Base-by-base conservation (phyloP, 1,140 invertebrate species). In the Radopholus similis region DNA sequence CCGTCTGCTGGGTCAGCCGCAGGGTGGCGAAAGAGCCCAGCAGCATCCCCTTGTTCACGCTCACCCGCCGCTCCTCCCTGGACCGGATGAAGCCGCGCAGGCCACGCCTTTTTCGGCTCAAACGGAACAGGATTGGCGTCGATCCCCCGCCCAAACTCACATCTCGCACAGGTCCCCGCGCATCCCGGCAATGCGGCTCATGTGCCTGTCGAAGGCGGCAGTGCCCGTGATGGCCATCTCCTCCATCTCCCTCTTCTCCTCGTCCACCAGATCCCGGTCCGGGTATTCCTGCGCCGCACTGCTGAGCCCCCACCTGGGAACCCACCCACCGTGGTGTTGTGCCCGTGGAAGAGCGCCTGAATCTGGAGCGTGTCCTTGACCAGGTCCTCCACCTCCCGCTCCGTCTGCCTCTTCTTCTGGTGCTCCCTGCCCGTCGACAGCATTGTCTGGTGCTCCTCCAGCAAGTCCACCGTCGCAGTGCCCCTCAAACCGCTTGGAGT, bases 331-430 rank as follows among this genome's bases (percentile, higher is more conserved):
- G 28, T 60, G 37, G n/a, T 44, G 13, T 38, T 44, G 51, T 58
- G 32, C n/a, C 64, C 68, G 51, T 57, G 71, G 30, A 77, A 57
- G 15, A 73, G 60, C 15, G 72, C 72, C 30, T 73, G 66, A 35
- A 77, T 77, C 30, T 79, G 54, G 9, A 34, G 47, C 1, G 67
- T 42, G 58, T 72, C 76, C 23, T 69, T 73, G 47, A 60, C 67
- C 1, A 77, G 35, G 47, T 78, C 69, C 21, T 78, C 70, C 9
- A 75, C 49, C 23, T 75, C 73, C 9, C 35, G 40, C 26, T 73
- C 18, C 15, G 21, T 71, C 42, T 68, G 18, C 34, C 55, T 23
- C 59, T 37, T 57, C 49, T 59, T 26, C 28, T 64, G 40, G 21
- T 49, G 30, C 9, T 62, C 54, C 23, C 58, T 53, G 11, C 15